Base-by-base conservation (phyloP, 2,113 vertebrate genomes). In the Apodemus sylvaticus region DNA sequence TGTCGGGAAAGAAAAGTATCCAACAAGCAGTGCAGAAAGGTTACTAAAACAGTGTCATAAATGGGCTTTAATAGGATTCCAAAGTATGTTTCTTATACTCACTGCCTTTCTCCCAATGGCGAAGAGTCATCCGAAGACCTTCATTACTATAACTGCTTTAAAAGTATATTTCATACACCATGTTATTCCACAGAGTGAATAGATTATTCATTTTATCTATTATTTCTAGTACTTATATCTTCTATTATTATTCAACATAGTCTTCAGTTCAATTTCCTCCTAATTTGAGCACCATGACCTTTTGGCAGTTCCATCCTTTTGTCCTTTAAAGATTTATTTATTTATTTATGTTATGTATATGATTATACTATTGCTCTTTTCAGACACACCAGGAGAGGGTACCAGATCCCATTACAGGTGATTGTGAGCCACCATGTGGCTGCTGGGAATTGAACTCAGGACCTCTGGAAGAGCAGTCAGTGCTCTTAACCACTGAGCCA, bases 131-230 rank as follows among this genome's bases (percentile, higher is more conserved):
- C 2, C 17, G 5, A 85, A 22, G 39, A 86, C 0, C 22, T 48
- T 66, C 42, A 90, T 74, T 93, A 17, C 53, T 22, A 31, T 68
- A 86, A 91, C 26, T 87, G 1, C 31, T 89, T 95, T 74, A 45
- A 83, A 96, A 90, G 36, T n/a, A 85, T 66, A 91, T 9, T 76
- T 91, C 10, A 26, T 82, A 12, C 29, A 87, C 78, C 83, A 77
- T 68, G 36, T 60, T 39, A 62, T 19, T 95, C 16, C 87, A 12
- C 71, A 88, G 79, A 95, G 71, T 90, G 29, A 94, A 71, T 4
- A 81, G 88, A 34, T 92, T 7, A 22, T 6, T 1, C 90, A 45
- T 60, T 24, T 64, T 9, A 51, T 19, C 88, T 64, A 70, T 14
- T 16, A n/a, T 62, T 62, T 64, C 31, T 64, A 85, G 7, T 31